Conservation (phyloP, 2,888 invertebrate genomes). For the Pammene fasciana region DNA sequence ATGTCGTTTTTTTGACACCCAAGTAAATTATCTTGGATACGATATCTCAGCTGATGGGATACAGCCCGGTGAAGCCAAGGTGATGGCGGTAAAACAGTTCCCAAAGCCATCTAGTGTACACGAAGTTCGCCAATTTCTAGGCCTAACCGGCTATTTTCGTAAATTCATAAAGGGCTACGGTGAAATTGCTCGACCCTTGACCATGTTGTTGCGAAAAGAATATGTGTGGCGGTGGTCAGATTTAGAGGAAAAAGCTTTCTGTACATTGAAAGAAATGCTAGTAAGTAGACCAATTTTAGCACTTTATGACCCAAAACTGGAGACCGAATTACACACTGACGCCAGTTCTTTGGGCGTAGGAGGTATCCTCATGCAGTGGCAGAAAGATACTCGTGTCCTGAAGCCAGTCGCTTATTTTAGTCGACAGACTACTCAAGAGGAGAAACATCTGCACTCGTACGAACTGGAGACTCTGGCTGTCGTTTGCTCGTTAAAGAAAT, state of each 20-base stretch:
- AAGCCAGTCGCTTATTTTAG: conserved; percentile 5
- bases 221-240: neutral
- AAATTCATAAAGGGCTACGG: conserved; percentile 3
- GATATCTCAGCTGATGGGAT: neutral
- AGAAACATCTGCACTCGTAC: neutral
- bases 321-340: neutral
- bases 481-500: neutral
- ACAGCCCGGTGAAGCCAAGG: neutral
- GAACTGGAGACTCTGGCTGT: conserved; percentile 3
- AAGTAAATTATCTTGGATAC: neutral
- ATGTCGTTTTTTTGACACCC: neutral
- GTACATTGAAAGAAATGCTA: neutral
- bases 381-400: neutral
- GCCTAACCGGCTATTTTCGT: no score
- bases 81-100: neutral
- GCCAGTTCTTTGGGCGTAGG: neutral
- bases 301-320: neutral
- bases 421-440: neutral
- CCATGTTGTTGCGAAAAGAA: neutral
- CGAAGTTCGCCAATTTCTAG: no score
- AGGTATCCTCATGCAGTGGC: neutral
- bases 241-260: neutral
- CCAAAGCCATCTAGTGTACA: neutral
- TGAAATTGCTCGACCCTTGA: conserved; percentile 15
- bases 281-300: neutral